Evolutionary conservation across 2,888 invertebrate genomes (phyloP).

Genomic region (Fragum whitleyi): DNA sequence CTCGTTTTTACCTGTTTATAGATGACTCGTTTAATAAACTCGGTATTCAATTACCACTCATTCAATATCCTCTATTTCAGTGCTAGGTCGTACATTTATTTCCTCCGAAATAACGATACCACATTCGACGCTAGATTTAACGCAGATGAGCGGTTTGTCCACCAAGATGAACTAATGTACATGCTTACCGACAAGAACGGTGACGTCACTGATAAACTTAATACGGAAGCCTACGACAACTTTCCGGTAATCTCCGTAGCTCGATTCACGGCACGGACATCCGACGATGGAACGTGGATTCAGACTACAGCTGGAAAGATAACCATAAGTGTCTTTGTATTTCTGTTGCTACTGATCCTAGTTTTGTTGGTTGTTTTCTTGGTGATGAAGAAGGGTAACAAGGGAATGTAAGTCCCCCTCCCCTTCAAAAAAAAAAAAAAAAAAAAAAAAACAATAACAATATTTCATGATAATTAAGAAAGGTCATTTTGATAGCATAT

Average conservation of each 20-base stretch:
- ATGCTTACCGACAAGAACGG: slow-evolving; percentile 29
- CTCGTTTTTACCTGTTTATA: no score
- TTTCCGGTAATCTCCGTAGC: slow-evolving; percentile 35
- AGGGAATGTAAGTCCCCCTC: slow-evolving; percentile 25
- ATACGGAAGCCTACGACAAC: slow-evolving; percentile 49
- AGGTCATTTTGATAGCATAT: no score
- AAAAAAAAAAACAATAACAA: no score
- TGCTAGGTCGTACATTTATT: slow-evolving; percentile 49
- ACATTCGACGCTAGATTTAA: slow-evolving; percentile 22
- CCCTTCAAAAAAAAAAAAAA: no score
- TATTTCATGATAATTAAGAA: no score
- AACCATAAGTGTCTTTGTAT: slow-evolving; percentile 5
- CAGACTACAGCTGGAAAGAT: slow-evolving; percentile 17
- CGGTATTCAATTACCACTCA: no score
- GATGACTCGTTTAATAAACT: no score
- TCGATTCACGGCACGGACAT: slow-evolving; percentile 2
- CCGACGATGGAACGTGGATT: slow-evolving; percentile 22
- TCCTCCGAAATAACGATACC: slow-evolving; percentile 37
- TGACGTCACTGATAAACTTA: slow-evolving; percentile 42
- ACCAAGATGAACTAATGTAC: slow-evolving; percentile 42
- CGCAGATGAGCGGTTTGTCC: slow-evolving; percentile 36
- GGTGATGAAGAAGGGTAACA: slow-evolving; percentile 3
- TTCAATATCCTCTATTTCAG: no score
- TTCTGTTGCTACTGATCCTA: not conserved
- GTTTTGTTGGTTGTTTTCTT: not conserved